Evolutionary conservation across 2,113 vertebrate species (phyloP).

Genomic region (Cyanistes caeruleus): DNA sequence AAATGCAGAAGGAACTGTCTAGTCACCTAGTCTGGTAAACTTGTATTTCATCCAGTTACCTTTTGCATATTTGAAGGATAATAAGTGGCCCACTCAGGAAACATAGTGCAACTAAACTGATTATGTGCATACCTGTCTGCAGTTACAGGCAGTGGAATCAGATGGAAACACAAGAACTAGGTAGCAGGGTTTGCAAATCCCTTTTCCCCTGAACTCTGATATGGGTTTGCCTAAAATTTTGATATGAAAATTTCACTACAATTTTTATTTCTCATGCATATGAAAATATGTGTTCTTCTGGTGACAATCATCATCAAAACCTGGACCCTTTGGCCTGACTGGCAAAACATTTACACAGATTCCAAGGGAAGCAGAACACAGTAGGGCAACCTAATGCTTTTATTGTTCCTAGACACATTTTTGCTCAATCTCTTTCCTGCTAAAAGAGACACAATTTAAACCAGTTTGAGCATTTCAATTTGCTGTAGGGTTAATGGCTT

Average conservation of each 20-base stretch:
- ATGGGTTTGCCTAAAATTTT: background rate
- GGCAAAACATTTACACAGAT: background rate
- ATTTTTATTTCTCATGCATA: background rate
- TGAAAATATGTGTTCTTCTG: background rate
- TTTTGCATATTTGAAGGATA: background rate
- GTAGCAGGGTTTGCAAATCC: background rate
- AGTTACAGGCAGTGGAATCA: background rate
- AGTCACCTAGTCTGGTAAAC: conserved; percentile 18
- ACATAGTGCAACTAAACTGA: background rate
- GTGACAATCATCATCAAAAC: background rate
- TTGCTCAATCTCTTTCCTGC: background rate
- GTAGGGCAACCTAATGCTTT: background rate
- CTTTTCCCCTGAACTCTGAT: background rate
- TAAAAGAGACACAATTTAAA: background rate
- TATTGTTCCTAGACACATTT: background rate
- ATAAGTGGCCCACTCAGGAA: background rate
- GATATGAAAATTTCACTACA: background rate
- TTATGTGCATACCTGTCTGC: background rate
- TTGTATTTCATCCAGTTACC: background rate
- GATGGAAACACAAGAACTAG: background rate
- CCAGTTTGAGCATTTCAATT: background rate
- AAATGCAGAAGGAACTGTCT: conserved; percentile 15
- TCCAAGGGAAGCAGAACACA: background rate
- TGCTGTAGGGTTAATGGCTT: background rate
- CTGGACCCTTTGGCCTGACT: background rate